Percentiles rank a stretch among this genome's conserved stretches.
Conservation (phyloP, 2,888 invertebrate genomes). For the Andrena bucephala region DNA sequence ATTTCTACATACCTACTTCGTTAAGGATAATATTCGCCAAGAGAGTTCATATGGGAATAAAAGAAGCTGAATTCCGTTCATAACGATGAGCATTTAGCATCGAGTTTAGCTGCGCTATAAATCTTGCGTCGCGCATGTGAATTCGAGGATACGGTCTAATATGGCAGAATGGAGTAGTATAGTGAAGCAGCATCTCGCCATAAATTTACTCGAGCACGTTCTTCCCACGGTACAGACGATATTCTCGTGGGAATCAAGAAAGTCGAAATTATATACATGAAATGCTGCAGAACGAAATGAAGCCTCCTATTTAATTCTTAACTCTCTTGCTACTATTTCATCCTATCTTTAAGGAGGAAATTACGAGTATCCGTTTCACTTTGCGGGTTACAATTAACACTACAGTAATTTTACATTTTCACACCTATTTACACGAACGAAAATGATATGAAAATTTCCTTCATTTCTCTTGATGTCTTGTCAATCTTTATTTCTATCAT, state of each 20-base stretch:
- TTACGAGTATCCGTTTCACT: background rate
- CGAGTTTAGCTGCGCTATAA: conserved; percentile 33
- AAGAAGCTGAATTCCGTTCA: conserved; percentile 19
- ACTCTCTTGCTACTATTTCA: background rate
- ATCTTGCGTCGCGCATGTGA: conserved; percentile 36
- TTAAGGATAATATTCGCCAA: background rate
- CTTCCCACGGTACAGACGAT: conserved; percentile 56
- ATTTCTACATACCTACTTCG: background rate
- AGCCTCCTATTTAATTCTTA: conserved; percentile 26
- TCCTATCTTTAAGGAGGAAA: background rate
- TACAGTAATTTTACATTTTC: background rate
- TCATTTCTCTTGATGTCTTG: background rate
- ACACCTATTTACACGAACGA: too few relatives aligned
- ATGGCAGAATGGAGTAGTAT: conserved; percentile 49
- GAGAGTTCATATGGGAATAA: background rate
- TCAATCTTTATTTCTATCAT: background rate
- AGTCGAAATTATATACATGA: conserved; percentile 59
- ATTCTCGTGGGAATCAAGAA: conserved; percentile 63
- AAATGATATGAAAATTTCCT: too few relatives aligned
- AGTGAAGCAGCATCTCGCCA: conserved; percentile 68
- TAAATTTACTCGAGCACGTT: conserved; percentile 74
- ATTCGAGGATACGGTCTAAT: conserved; percentile 57
- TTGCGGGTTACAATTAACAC: background rate
- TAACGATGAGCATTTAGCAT: conserved; percentile 34
- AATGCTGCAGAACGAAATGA: conserved; percentile 21